phyloP scores from a whole-genome alignment of 2,888 invertebrate genomes.

The Imbricaverruca yamaguchii region DNA sequence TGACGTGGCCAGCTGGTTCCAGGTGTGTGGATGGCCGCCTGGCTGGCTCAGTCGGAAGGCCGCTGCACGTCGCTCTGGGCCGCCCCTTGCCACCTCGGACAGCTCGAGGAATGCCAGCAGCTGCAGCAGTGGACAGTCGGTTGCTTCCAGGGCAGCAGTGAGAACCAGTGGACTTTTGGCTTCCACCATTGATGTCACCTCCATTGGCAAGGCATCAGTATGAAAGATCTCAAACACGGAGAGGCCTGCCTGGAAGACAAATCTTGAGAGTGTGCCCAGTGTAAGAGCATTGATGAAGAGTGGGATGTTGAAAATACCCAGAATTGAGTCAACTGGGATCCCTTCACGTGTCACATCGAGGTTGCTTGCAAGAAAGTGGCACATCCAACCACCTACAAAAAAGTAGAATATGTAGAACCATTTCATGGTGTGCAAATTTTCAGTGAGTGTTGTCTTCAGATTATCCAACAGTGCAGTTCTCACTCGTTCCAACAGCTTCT shows the following conservation, averaged over 20 bases:
- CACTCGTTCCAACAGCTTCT: not conserved
- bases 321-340: not conserved
- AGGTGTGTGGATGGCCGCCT: not conserved
- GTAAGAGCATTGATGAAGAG: not conserved
- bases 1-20: not conserved
- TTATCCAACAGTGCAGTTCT: not conserved
- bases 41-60: conserved; percentile 12
- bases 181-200: not conserved
- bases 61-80: not conserved
- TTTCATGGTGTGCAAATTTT: not conserved
- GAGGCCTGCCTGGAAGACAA: not conserved
- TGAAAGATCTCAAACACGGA: not conserved
- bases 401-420: conserved; percentile 10
- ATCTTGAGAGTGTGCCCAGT: not conserved
- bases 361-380: not conserved
- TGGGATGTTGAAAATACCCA: not conserved
- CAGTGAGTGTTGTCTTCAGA: not conserved
- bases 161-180: not conserved
- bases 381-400: not conserved
- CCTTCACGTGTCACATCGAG: not conserved
- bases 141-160: not conserved
- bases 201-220: not conserved
- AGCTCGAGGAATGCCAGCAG: not conserved
- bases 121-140: not conserved
- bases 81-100: not conserved